Base-by-base conservation (phyloP, 1,140 invertebrate genomes). In the Mizuhopecten yessoensis region DNA sequence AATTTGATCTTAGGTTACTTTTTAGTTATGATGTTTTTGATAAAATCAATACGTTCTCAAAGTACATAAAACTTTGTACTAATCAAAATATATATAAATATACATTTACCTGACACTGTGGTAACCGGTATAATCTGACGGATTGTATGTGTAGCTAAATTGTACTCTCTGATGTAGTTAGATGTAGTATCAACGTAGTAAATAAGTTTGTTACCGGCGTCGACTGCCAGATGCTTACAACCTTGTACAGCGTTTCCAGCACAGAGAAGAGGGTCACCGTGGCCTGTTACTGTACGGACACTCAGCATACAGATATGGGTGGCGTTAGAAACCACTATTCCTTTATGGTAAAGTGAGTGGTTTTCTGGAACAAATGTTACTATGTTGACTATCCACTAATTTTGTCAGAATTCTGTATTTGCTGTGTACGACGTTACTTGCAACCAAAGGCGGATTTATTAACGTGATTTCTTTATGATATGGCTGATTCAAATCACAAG, bases 301-400 rank as follows among this genome's bases (percentile, higher is more conserved):
- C 87, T 87, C 87, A 90, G 33, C 87, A 87, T 88, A 88, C 90
- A 90, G 9, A 90, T 90, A 20, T 34, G 17, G 2, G 90, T 90
- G 42, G 87, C 33, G 33, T 88, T 88, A 34, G 90, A 87, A n/a
- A 90, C 87, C 42, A 90, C 87, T 34, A 90, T 34, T 1, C 39
- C 90, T 33, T 88, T 90, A 9, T 36, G 20, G 34, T 87, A 90
- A 10, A 90, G 45, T 34, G 87, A 15, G 23, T 90, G 86, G 23
- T 49, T 87, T 34, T n/a, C 90, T 90, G 33, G 17, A 90, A 87
- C 29, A 39, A 42, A 45, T 0, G 17, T n/a, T n/a, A n/a, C n/a
- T n/a, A n/a, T n/a, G n/a, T n/a, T n/a, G n/a, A n/a, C n/a, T n/a
- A n/a, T n/a, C n/a, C n/a, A n/a, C n/a, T n/a, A n/a, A n/a, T n/a